These are phyloP conservation scores for Physella acuta DNA, from an alignment of 1,140 invertebrate species.

Conservation along the genomic window DNA sequence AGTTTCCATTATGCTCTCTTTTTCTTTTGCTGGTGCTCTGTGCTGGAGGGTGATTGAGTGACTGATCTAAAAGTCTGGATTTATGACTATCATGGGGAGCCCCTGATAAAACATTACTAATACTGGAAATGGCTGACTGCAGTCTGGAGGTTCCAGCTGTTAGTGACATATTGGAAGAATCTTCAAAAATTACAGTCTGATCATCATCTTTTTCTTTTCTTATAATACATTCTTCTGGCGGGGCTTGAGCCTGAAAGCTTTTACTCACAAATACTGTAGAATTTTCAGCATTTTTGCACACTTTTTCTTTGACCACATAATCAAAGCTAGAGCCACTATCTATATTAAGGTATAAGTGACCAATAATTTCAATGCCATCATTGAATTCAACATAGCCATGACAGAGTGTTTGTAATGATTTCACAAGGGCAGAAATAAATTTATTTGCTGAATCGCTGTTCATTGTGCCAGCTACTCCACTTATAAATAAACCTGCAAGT, in stretches of 20 bases:
- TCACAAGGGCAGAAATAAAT: constrained; percentile 33
- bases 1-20: constrained; percentile 21
- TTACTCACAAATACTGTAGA: constrained; percentile 35
- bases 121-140: constrained; percentile 29
- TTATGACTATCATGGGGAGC: constrained; percentile 4
- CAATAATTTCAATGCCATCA: constrained; percentile 36
- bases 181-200: constrained; percentile 4
- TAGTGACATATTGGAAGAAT: constrained; percentile 9
- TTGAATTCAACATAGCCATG: constrained; percentile 38
- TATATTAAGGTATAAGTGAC: constrained; percentile 36
- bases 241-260: constrained; percentile 33
- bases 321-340: constrained; percentile 32
- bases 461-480: too few species aligned
- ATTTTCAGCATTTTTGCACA: constrained; percentile 35
- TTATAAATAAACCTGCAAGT: too few species aligned
- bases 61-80: constrained; percentile 14
- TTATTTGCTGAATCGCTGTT: constrained; percentile 31
- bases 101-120: constrained; percentile 27
- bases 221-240: constrained; percentile 15
- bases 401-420: constrained; percentile 34
- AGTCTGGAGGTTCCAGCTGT: constrained; percentile 13
- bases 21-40: constrained; percentile 29
- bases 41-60: constrained; percentile 17
- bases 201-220: constrained; percentile 21
- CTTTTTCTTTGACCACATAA: constrained; percentile 36